Base-by-base conservation (phyloP, 2,113 vertebrate species). In the Podarcis cretensis region DNA sequence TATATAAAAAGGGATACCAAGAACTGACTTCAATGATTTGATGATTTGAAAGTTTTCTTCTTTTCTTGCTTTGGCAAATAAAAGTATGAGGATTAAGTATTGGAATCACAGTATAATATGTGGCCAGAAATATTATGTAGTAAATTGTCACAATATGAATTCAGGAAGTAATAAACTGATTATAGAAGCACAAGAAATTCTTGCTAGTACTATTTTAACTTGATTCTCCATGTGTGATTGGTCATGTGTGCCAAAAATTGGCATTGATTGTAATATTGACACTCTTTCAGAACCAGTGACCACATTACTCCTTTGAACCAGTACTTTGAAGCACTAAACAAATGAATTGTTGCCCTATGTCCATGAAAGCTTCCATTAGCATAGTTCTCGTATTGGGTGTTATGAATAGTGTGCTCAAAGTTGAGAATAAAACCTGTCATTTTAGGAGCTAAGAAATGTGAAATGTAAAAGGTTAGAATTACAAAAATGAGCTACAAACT, bases 401-500 rank as follows among this genome's bases (percentile, higher is more conserved):
- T 83, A 75, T 82, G 8, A 27, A 43, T 74, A 30, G 14, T 80
- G 5, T 32, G n/a, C 57, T 30, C 21, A 40, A 54, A 82, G 14
- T 23, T 54, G 77, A 77, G 43, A 10, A 77, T 66, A 35, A 82
- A 66, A 66, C 14, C 14, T 85, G 20, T 25, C 35, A 18, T 75
- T 88, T 43, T 68, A 32, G 14, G 18, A 35, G 71, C 82, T 91
- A n/a, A n/a, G 84, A 59, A 84, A 32, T 76, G 32, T 32, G 83
- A 40, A 84, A 32, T 76, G 20, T 32, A 85, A 90, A 86, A 88
- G 54, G 37, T 20, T 69, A 4, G 1, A 48, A 83, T 85, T 5
- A 1, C 40, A 78, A 66, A 48, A 20, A 20, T 83, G 23, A 77
- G 14, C 7, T 76, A 43, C 89, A 4, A 84, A 4, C 40, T n/a